Conservation (phyloP, 1,140 invertebrate species). For the Liolophura sinensis region DNA sequence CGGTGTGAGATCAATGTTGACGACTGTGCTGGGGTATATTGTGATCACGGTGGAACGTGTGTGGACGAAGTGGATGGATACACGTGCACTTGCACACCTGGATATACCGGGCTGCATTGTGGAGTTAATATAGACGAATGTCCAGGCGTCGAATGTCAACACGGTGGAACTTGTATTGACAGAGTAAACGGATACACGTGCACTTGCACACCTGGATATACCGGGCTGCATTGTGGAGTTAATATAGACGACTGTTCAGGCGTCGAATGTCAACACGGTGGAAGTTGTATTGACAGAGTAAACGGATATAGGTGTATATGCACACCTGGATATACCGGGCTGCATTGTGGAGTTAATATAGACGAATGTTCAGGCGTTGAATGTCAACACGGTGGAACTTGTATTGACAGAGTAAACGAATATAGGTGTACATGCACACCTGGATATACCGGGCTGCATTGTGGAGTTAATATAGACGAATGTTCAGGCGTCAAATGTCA, state of each 20-base stretch:
- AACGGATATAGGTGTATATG: slow-evolving; percentile 37
- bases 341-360: slow-evolving; percentile 92
- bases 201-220: slow-evolving; percentile 11
- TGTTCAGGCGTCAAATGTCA: slow-evolving; percentile 4
- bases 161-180: slow-evolving; percentile 21
- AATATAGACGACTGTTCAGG: slow-evolving; percentile 41
- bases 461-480: slow-evolving; percentile 17
- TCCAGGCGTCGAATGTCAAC: slow-evolving; percentile 10
- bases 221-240: slow-evolving; percentile 24
- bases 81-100: slow-evolving; percentile 21
- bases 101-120: slow-evolving; percentile 23
- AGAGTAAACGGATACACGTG: slow-evolving; percentile 12
- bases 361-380: slow-evolving; percentile 71
- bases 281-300: slow-evolving; percentile 32
- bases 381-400: slow-evolving; percentile 24
- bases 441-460: slow-evolving; percentile 14
- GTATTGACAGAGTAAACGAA: slow-evolving; percentile 11
- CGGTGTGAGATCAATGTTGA: slow-evolving; percentile 30
- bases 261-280: slow-evolving; percentile 33
- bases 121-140: slow-evolving; percentile 16
- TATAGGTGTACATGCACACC: slow-evolving; percentile 12
- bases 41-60: slow-evolving; percentile 29
- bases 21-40: slow-evolving; percentile 24
- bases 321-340: slow-evolving; percentile 65
- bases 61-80: slow-evolving; percentile 10